A percentile compares a stretch with the other conserved stretches of the same genome.
phyloP scores from a whole-genome alignment of 2,888 invertebrate species.

The Pammene fasciana region DNA sequence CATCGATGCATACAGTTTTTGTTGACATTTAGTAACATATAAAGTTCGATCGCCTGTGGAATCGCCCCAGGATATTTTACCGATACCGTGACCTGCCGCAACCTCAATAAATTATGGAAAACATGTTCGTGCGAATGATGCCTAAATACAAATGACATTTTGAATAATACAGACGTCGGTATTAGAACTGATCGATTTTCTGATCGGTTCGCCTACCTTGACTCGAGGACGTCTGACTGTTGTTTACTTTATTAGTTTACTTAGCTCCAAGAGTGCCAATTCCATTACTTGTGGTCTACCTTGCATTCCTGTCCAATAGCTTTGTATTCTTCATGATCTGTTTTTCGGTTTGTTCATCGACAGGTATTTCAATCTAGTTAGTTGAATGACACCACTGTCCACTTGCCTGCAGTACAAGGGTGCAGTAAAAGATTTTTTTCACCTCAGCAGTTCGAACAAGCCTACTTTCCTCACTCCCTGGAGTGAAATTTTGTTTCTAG shows the following conservation, averaged over 20 bases:
- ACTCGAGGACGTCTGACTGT: neutral
- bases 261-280: neutral
- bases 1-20: too few species aligned
- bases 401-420: too few species aligned
- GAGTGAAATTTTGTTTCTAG: too few species aligned
- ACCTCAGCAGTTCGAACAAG: too few species aligned
- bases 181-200: constrained; percentile 30
- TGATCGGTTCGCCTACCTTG: constrained; percentile 15
- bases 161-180: constrained; percentile 14
- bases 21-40: too few species aligned
- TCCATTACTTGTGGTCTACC: neutral
- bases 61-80: neutral
- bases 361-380: too few species aligned
- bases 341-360: neutral
- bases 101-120: constrained; percentile 10
- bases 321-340: neutral
- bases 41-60: neutral
- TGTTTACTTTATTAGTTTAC: constrained; percentile 33
- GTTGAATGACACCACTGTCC: too few species aligned
- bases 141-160: constrained; percentile 7
- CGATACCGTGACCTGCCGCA: constrained; percentile 3
- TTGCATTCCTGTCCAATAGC: neutral
- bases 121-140: constrained; percentile 4
- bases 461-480: too few species aligned
- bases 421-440: too few species aligned